Percentiles rank a stretch among this genome's conserved stretches.
These are phyloP conservation scores for Charadrius vociferus DNA, from an alignment of 2,113 vertebrate species.

Conservation along the genomic window DNA sequence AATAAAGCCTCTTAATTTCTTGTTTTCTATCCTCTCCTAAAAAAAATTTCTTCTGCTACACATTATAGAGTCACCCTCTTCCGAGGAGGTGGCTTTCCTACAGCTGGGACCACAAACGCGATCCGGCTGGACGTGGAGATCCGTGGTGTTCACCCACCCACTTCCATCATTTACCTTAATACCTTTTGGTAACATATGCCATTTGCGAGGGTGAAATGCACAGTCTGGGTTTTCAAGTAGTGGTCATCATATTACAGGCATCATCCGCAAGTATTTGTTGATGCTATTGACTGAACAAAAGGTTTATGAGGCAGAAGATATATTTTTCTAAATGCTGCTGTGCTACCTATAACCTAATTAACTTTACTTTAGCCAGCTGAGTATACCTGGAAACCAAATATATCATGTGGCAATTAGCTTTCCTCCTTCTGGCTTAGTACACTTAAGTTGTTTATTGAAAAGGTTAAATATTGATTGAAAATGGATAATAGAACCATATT, in stretches of 20 bases:
- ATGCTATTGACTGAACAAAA: constrained; percentile 65
- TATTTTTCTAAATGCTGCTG: constrained; percentile 60
- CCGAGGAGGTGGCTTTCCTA: not conserved
- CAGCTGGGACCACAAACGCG: not conserved
- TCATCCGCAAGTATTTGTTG: constrained; percentile 39
- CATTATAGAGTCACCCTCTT: not conserved
- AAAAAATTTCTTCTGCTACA: not conserved
- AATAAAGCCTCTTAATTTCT: constrained; percentile 39
- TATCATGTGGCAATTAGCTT: constrained; percentile 58
- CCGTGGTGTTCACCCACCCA: not conserved
- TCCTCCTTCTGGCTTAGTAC: constrained; percentile 63
- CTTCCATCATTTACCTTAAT: not conserved
- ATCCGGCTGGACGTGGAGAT: not conserved
- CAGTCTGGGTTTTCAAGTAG: not conserved
- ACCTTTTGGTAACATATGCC: not conserved
- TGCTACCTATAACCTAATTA: constrained; percentile 73
- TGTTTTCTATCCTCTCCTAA: not conserved
- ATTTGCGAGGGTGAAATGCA: not conserved
- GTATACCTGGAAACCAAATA: constrained; percentile 70
- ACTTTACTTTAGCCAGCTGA: constrained; percentile 66
- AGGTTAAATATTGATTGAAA: constrained; percentile 70
- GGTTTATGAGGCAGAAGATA: constrained; percentile 49
- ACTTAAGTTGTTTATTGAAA: constrained; percentile 62
- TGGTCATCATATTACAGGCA: constrained; percentile 17
- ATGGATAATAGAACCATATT: constrained; percentile 48